Percentiles rank a stretch among this genome's conserved stretches.
These are phyloP conservation scores for Harpalus rubripes DNA, from an alignment of 2,888 invertebrate genomes.

Conservation along the genomic window DNA sequence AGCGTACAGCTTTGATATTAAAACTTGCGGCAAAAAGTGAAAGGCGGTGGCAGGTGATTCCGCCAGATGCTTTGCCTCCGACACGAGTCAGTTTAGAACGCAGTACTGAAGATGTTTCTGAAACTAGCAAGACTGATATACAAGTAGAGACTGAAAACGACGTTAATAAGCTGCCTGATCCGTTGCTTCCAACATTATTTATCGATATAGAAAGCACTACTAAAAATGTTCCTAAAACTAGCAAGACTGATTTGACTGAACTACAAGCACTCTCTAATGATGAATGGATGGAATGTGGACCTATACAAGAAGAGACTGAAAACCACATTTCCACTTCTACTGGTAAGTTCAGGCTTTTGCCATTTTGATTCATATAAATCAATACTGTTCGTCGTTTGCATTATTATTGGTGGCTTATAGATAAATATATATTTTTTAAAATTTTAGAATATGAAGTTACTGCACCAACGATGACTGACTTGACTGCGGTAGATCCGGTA, in stretches of 20 bases:
- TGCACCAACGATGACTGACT: slow-evolving; percentile 36
- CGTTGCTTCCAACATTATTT: slow-evolving; percentile 43
- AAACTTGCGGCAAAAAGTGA: slow-evolving; percentile 31
- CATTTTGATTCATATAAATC: slow-evolving; percentile 35
- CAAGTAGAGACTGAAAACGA: slow-evolving; percentile 37
- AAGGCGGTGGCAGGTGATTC: slow-evolving; percentile 4
- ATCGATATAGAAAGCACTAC: slow-evolving; percentile 25
- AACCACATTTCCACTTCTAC: slow-evolving; percentile 35
- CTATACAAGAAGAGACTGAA: slow-evolving; percentile 41
- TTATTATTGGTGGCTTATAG: slow-evolving; percentile 38
- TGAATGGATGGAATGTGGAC: slow-evolving; percentile 28
- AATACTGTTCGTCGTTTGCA: slow-evolving; percentile 41
- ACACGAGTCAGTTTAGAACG: slow-evolving; percentile 19
- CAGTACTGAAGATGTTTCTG: slow-evolving; percentile 44
- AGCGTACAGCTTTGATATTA: slow-evolving; percentile 6
- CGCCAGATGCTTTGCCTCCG: slow-evolving; percentile 28
- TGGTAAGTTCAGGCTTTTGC: slow-evolving; percentile 19
- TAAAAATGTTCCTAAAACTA: slow-evolving; percentile 31
- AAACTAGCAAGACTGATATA: slow-evolving; percentile 47
- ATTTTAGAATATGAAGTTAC: slow-evolving; percentile 38
- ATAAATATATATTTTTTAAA: slow-evolving; percentile 12
- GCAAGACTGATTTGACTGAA: slow-evolving; percentile 40
- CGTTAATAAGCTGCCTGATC: slow-evolving; percentile 28
- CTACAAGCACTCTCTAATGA: slow-evolving; percentile 43
- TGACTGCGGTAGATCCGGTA: slow-evolving; percentile 32